A percentile compares a stretch with the other conserved stretches of the same genome.
phyloP scores from a whole-genome alignment of 2,888 invertebrate species.

The Lepidochrysops patricia region DNA sequence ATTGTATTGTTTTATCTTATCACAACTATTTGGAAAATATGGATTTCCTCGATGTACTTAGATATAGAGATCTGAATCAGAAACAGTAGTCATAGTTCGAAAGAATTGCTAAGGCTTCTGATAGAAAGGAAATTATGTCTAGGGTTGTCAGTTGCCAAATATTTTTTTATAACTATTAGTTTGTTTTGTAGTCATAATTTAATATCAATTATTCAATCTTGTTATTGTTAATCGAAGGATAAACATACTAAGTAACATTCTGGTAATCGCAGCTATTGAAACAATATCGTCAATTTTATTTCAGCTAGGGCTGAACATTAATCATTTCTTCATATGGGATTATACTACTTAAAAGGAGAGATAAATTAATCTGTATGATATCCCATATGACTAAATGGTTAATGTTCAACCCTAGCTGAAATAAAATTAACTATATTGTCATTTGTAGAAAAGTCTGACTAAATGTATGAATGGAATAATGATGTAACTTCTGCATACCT shows the following conservation, averaged over 20 bases:
- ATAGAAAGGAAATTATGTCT: background rate
- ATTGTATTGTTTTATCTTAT: background rate
- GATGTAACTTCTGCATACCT: background rate
- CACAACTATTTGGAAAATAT: background rate
- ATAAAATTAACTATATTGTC: background rate
- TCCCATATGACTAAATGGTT: too few relatives aligned
- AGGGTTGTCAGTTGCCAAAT: background rate
- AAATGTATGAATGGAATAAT: background rate
- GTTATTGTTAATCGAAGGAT: too few relatives aligned
- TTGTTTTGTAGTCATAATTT: too few relatives aligned
- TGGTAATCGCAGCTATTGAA: too few relatives aligned
- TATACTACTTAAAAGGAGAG: too few relatives aligned
- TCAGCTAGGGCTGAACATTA: background rate
- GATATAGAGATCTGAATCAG: background rate
- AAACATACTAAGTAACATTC: too few relatives aligned
- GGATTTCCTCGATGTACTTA: background rate
- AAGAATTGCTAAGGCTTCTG: background rate
- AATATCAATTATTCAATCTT: too few relatives aligned
- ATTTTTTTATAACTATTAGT: too few relatives aligned
- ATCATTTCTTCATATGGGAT: too few relatives aligned
- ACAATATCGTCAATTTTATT: background rate
- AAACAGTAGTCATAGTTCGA: background rate
- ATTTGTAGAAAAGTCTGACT: background rate
- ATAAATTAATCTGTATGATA: too few relatives aligned
- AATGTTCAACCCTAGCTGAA: background rate